phyloP scores from a whole-genome alignment of 64 coral and sea anemone genomes.

The Exaiptasia diaphana region DNA sequence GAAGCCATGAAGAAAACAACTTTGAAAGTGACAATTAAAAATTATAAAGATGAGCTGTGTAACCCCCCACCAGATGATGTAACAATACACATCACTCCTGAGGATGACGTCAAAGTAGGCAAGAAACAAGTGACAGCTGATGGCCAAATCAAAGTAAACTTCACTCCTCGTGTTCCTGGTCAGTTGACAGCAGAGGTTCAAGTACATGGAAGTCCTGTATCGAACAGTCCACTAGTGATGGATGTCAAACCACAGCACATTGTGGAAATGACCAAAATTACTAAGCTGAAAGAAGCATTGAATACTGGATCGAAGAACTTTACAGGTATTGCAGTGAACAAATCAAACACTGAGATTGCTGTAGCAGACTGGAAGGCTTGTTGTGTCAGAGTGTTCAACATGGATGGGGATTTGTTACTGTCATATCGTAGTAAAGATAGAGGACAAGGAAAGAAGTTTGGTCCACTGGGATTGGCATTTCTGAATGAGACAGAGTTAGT shows the following conservation, averaged over 20 bases:
- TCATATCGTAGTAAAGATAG: not conserved
- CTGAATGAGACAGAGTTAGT: not conserved
- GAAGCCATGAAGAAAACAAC: not conserved
- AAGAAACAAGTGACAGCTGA: not conserved
- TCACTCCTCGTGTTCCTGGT: not conserved
- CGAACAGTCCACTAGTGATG: not conserved
- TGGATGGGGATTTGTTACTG: not conserved
- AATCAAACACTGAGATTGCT: not conserved
- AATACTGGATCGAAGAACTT: not conserved
- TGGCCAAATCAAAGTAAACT: not conserved
- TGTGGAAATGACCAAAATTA: not conserved
- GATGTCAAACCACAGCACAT: not conserved
- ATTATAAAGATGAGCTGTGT: not conserved
- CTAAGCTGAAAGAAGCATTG: not conserved
- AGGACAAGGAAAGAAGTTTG: not conserved
- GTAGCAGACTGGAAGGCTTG: not conserved
- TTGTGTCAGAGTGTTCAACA: not conserved
- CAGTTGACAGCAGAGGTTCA: not conserved
- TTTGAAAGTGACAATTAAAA: not conserved
- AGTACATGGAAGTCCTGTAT: not conserved
- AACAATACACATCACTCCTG: not conserved
- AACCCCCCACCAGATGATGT: not conserved
- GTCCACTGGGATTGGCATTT: not conserved
- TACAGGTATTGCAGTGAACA: not conserved
- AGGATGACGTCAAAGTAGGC: not conserved